These are phyloP conservation scores for Leptinotarsa undecemlineata DNA, from an alignment of 1,140 invertebrate genomes.

Conservation along the genomic window DNA sequence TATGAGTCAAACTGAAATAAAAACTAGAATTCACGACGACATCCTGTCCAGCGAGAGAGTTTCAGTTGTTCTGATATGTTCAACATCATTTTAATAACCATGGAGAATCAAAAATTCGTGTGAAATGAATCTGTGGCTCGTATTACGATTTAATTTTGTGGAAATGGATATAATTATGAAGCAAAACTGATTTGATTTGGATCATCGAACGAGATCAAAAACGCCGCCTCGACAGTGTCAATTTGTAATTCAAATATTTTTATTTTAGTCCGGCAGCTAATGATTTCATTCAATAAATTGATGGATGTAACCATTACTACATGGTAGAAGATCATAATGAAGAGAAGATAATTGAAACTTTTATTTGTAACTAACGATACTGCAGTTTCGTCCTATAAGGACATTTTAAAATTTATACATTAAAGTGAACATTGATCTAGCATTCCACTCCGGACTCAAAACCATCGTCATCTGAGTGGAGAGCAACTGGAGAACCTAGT, in stretches of 20 bases:
- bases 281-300: no score
- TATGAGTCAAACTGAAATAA: background rate
- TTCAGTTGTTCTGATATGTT: background rate
- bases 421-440: no score
- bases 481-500: no score
- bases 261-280: background rate
- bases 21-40: background rate
- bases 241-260: constrained; percentile 1
- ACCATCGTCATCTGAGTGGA: no score
- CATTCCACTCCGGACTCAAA: no score
- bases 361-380: no score
- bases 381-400: no score
- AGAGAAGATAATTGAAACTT: no score
- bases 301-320: no score
- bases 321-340: no score
- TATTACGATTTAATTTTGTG: background rate
- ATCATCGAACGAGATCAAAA: background rate
- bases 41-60: background rate
- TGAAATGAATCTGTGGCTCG: background rate
- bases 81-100: constrained; percentile 6
- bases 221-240: background rate
- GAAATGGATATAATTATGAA: background rate
- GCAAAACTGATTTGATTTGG: constrained; percentile 3
- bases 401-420: no score
- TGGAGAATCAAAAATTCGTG: constrained; percentile 6